phyloP scores from a whole-genome alignment of 2,888 invertebrate species.

The Aproaerema taeniolella region DNA sequence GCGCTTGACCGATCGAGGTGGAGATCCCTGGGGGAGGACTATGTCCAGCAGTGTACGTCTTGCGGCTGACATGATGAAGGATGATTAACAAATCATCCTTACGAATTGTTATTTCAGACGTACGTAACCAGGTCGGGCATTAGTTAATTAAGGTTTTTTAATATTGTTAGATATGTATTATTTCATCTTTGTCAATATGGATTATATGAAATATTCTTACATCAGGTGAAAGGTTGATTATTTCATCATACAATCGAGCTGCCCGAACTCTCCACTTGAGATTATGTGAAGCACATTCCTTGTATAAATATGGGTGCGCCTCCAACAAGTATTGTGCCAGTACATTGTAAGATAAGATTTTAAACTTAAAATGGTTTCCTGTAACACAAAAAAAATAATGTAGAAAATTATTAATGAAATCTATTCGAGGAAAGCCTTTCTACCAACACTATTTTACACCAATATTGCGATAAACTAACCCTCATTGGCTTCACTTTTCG shows the following conservation, averaged over 20 bases:
- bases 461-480: constrained; percentile 27
- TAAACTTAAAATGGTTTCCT: constrained; percentile 74
- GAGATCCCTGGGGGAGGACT: no score
- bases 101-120: no score
- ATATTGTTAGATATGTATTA: neutral
- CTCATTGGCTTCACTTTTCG: constrained; percentile 24
- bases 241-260: constrained; percentile 61
- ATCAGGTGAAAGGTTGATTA: constrained; percentile 65
- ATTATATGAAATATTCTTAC: constrained; percentile 34
- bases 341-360: constrained; percentile 91
- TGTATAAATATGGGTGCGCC: constrained; percentile 85
- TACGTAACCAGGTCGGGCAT: no score
- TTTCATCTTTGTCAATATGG: neutral
- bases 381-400: constrained; percentile 27
- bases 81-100: no score
- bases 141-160: no score
- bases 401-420: neutral
- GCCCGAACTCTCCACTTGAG: constrained; percentile 85
- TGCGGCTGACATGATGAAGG: no score
- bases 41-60: no score
- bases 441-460: neutral
- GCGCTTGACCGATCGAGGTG: no score
- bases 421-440: neutral
- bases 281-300: constrained; percentile 68
- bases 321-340: constrained; percentile 89